Conservation (phyloP, 2,888 invertebrate species). For the Caenorhabditis virilis region DNA sequence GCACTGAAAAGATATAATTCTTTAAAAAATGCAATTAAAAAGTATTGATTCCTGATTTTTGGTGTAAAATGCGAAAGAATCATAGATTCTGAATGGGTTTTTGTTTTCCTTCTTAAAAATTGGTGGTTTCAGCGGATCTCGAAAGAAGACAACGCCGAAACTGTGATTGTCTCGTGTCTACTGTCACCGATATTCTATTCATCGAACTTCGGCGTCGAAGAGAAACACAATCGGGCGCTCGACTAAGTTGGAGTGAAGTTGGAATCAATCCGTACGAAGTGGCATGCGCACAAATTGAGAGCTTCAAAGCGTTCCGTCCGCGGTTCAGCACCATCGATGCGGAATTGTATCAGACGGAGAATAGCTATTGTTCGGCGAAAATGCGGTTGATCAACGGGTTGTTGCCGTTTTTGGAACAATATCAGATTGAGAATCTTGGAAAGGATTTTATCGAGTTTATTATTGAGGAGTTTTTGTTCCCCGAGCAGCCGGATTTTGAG, state of each 20-base stretch:
- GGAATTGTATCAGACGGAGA: conserved; percentile 14
- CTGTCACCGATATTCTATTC: conserved; percentile 12
- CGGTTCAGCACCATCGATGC: conserved; percentile 14
- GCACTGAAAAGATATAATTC: too few relatives aligned
- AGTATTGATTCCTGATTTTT: too few relatives aligned
- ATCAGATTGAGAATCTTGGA: conserved; percentile 16
- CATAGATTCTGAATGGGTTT: too few relatives aligned
- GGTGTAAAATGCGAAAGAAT: too few relatives aligned
- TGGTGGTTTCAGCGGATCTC: conserved; percentile 5
- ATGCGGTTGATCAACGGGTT: conserved; percentile 30
- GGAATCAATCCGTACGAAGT: conserved; percentile 16
- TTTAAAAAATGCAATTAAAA: too few relatives aligned
- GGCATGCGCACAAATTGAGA: conserved; percentile 17
- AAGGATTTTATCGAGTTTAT: conserved; percentile 9
- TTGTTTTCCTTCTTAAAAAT: too few relatives aligned
- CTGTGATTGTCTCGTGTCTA: conserved; percentile 22
- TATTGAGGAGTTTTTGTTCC: conserved; percentile 31
- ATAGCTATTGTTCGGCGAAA: conserved; percentile 21
- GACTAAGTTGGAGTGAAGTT: conserved; percentile 14
- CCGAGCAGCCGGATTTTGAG: conserved; percentile 23
- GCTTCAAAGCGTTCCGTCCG: conserved; percentile 21
- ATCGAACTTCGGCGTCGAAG: too few relatives aligned
- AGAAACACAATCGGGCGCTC: too few relatives aligned
- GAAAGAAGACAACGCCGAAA: conserved; percentile 25
- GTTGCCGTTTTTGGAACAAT: conserved; percentile 15